These are phyloP conservation scores for Acleris laterana DNA, from an alignment of 2,888 invertebrate species.

Conservation along the genomic window DNA sequence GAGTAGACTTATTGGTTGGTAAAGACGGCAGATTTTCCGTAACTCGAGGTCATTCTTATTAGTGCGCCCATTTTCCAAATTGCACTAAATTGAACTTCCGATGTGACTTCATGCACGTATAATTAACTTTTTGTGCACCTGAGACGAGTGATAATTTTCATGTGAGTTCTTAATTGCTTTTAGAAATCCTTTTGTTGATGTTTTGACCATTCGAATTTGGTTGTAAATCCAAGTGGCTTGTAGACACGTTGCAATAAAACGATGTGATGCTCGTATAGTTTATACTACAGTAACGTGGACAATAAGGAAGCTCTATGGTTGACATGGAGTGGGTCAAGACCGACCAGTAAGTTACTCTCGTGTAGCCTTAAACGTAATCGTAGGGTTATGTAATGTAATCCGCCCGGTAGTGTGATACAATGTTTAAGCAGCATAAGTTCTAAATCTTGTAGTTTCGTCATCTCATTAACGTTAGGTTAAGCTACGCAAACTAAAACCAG, in stretches of 20 bases:
- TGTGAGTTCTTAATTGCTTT: background rate
- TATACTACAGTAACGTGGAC: constrained; percentile 8
- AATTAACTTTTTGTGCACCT: too few species aligned
- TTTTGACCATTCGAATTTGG: background rate
- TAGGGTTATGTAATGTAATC: constrained; percentile 22
- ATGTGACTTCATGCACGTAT: too few species aligned
- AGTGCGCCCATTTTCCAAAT: too few species aligned
- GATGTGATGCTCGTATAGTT: background rate
- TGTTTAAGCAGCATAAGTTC: constrained; percentile 13
- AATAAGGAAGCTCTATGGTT: constrained; percentile 24
- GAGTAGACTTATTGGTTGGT: too few species aligned
- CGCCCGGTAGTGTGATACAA: constrained; percentile 14
- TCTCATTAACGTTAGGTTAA: constrained; percentile 18
- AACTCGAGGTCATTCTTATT: too few species aligned
- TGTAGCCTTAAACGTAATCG: constrained; percentile 21
- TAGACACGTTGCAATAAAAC: background rate
- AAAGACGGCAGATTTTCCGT: too few species aligned
- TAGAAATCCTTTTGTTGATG: background rate
- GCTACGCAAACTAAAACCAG: background rate
- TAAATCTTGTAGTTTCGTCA: constrained; percentile 32
- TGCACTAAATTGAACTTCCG: too few species aligned
- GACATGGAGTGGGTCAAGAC: constrained; percentile 34
- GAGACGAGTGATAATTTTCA: too few species aligned
- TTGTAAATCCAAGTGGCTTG: background rate
- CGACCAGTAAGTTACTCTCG: constrained; percentile 16